A percentile compares a stretch with the other conserved stretches of the same genome.
Conservation (phyloP, 2,113 vertebrate species). For the Protobothrops flavoviridis region DNA sequence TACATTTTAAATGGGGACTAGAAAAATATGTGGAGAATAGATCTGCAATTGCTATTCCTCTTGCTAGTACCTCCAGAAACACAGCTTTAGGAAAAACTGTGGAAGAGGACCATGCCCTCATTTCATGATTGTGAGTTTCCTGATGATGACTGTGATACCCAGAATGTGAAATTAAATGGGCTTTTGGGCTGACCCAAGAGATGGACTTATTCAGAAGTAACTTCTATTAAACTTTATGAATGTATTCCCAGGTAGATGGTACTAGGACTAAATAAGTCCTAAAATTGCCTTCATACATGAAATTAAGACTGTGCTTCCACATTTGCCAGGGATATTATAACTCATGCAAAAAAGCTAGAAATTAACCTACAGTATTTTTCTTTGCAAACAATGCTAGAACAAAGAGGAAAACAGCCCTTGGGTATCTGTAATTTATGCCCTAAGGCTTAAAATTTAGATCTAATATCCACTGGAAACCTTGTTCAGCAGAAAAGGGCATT, state of each 20-base stretch:
- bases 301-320: not conserved
- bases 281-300: not conserved
- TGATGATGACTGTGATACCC: not conserved
- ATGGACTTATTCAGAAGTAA: not conserved
- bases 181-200: not conserved
- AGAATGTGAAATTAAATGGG: not conserved
- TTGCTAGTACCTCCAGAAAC: not conserved
- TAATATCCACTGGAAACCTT: constrained; percentile 32
- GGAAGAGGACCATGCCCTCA: not conserved
- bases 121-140: not conserved
- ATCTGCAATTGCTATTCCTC: not conserved
- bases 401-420: constrained; percentile 16
- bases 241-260: not conserved
- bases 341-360: not conserved
- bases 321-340: not conserved
- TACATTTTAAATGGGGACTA: not conserved
- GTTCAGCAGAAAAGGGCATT: constrained; percentile 34
- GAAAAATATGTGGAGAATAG: not conserved
- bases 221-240: not conserved
- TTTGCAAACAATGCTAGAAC: constrained; percentile 12
- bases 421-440: constrained; percentile 36
- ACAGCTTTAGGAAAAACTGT: not conserved
- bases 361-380: not conserved
- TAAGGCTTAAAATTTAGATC: not conserved
- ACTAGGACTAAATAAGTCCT: not conserved